Percentiles rank a stretch among this genome's conserved stretches.
Conservation (phyloP, 2,888 invertebrate genomes). For the Plagiodera versicolora region DNA sequence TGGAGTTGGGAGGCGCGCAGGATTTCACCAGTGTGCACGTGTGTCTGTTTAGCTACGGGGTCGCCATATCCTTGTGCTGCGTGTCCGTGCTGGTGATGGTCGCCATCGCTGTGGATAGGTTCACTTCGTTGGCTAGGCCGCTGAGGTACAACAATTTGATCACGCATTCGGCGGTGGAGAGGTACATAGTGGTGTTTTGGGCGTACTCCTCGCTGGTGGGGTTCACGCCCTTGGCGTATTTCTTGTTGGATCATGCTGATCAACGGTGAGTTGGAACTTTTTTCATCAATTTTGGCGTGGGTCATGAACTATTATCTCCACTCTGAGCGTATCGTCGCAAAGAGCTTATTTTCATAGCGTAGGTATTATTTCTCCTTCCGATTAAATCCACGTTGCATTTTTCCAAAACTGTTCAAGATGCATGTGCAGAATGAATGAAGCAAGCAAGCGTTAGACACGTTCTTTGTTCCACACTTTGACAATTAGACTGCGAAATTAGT, state of each 20-base stretch:
- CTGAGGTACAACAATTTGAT: constrained; percentile 66
- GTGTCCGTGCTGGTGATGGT: constrained; percentile 64
- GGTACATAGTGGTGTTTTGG: constrained; percentile 63
- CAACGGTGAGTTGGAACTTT: constrained; percentile 40
- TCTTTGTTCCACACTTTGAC: too few relatives aligned
- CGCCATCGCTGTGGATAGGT: constrained; percentile 65
- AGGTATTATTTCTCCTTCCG: too few relatives aligned
- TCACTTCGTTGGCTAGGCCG: constrained; percentile 64
- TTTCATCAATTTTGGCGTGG: too few relatives aligned
- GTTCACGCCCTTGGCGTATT: constrained; percentile 59
- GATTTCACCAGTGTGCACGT: constrained; percentile 54
- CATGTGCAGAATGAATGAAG: neutral
- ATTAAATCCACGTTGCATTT: too few relatives aligned
- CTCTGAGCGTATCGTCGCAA: too few relatives aligned
- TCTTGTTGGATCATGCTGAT: constrained; percentile 49
- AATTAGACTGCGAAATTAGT: neutral
- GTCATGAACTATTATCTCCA: too few relatives aligned
- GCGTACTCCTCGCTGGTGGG: constrained; percentile 61
- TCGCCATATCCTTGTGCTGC: constrained; percentile 61
- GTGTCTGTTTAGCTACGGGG: constrained; percentile 62
- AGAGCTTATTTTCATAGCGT: too few relatives aligned
- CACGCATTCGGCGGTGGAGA: constrained; percentile 62
- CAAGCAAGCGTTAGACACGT: too few relatives aligned
- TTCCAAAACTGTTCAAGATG: neutral
- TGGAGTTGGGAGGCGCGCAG: constrained; percentile 58